Conservation (phyloP, 2,888 invertebrate species). For the Erannis defoliaria region DNA sequence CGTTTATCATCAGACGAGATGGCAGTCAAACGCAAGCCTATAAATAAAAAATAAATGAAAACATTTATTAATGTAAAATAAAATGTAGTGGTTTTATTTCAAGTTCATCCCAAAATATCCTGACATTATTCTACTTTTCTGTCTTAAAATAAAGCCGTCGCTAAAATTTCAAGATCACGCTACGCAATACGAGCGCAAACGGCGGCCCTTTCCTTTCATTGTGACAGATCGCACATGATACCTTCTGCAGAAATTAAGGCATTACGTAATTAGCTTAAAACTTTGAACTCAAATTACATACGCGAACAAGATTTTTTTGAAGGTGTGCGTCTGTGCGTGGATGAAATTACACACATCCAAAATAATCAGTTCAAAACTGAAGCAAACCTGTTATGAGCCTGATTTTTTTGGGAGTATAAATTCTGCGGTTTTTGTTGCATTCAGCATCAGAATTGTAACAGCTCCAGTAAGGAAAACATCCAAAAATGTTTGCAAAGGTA, state of each 20-base stretch:
- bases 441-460: constrained; percentile 55
- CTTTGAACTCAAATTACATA: constrained; percentile 50
- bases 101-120: not conserved
- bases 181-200: constrained; percentile 15
- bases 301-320: constrained; percentile 55
- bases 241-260: constrained; percentile 59
- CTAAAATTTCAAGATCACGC: constrained; percentile 35
- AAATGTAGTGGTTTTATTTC: not conserved
- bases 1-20: no score
- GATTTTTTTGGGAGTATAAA: constrained; percentile 65
- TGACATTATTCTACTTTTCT: not conserved
- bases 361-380: constrained; percentile 48
- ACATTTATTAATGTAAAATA: no score
- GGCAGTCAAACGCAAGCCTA: no score
- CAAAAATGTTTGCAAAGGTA: constrained; percentile 54
- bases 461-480: constrained; percentile 54
- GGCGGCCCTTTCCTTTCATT: constrained; percentile 41
- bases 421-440: constrained; percentile 51
- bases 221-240: constrained; percentile 48
- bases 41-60: no score
- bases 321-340: constrained; percentile 48
- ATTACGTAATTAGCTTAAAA: constrained; percentile 71
- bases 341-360: constrained; percentile 51
- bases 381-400: constrained; percentile 58
- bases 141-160: constrained; percentile 12